Evolutionary conservation across 2,888 invertebrate species (phyloP), one percentile per base, ranked within the genome.

Genomic region (Zygothrica quintamaculata): DNA sequence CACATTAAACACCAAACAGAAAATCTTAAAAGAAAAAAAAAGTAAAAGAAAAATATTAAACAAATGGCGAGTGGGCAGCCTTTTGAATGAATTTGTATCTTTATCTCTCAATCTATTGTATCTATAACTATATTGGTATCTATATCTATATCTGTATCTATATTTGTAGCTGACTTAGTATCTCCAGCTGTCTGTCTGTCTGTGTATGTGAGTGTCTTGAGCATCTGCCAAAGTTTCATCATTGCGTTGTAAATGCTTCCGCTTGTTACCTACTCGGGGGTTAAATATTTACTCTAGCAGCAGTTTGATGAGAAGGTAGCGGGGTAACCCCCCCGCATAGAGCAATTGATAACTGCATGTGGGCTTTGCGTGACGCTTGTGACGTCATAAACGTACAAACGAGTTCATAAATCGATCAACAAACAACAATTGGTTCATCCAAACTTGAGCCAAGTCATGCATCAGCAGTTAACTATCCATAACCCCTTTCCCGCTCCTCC

Each of bases 381-480:
- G 80, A 81, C 80, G 80, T 84, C 80, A 81, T 62, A 52, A 50
- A 48, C 26, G 58, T 22, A 37, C 59, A 53, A 65, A 61, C 76
- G 69, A 84, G 81, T 86, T 86, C 79, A 84, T 86, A 86, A 86
- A 84, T 86, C 81, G 84, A 84, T 86, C 84, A 86, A 55, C 70
- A 73, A 86, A 55, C 70, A 73, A 68, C 80, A 74, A 81, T 60
- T 68, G 76, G 57, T 70, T 81, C 76, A 59, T 73, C 57, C 56
- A 48, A 47, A n/a, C n/a, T n/a, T n/a, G 43, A 52, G 61, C 46
- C 52, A 53, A 74, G 74, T 67, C 77, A 78, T 78, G 77, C 80
- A 74, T 75, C 74, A 79, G 64, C 79, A 61, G 73, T 47, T 59
- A 40, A 56, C 26, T 42, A 31, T 9, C 9, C 31, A 18, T 29